These are phyloP conservation scores for Tiliqua scincoides DNA, from an alignment of 2,113 vertebrate species.

Conservation along the genomic window DNA sequence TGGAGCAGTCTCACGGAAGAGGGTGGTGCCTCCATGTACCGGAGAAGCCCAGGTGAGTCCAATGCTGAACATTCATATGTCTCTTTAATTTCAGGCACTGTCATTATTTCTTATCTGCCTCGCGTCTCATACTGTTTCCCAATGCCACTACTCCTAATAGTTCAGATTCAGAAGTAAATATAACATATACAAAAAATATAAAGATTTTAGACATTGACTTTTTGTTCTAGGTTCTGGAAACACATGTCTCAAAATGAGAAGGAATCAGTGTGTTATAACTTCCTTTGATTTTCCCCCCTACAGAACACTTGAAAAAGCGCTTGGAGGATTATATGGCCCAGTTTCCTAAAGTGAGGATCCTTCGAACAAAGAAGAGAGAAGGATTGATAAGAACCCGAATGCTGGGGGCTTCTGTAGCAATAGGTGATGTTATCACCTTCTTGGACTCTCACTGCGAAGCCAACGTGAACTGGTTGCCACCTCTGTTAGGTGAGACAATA, in stretches of 20 bases:
- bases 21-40: too few species aligned
- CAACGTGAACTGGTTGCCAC: conserved; percentile 97
- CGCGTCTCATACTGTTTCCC: neutral
- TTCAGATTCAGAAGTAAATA: neutral
- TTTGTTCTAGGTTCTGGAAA: neutral
- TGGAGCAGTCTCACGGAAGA: too few species aligned
- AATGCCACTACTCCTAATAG: neutral
- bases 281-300: neutral
- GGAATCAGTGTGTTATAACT: accelerated
- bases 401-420: conserved; percentile 87
- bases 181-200: neutral
- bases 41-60: too few species aligned
- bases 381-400: conserved; percentile 94
- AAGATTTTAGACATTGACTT: accelerated
- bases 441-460: conserved; percentile 97
- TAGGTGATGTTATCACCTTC: conserved; percentile 94
- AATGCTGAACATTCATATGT: neutral
- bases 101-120: neutral
- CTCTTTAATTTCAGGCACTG: neutral
- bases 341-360: conserved; percentile 89
- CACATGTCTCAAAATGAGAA: neutral
- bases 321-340: conserved; percentile 93
- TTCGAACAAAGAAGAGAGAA: conserved; percentile 92
- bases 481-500: conserved; percentile 85
- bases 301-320: conserved; percentile 90